These are phyloP conservation scores for Nomada flava DNA, from an alignment of 2,888 invertebrate species.

Conservation along the genomic window DNA sequence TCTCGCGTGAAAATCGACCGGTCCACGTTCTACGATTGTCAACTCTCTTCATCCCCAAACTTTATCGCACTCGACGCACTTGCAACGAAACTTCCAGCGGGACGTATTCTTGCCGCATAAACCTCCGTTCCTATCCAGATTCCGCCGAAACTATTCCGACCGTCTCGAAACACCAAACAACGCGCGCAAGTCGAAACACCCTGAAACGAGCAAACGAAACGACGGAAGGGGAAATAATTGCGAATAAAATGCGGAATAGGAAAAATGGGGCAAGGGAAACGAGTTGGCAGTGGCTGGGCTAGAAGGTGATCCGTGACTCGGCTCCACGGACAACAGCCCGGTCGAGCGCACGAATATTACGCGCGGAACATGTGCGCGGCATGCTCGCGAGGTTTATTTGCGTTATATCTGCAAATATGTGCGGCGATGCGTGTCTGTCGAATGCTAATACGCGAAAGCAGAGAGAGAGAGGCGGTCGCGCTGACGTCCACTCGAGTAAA, in stretches of 20 bases:
- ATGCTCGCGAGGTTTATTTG: slow-evolving; percentile 73
- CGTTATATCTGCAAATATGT: slow-evolving; percentile 78
- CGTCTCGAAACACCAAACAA: neutral
- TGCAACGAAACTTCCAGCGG: neutral
- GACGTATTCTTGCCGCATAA: neutral
- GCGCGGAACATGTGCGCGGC: slow-evolving; percentile 62
- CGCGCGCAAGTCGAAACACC: neutral
- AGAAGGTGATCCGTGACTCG: slow-evolving; percentile 26
- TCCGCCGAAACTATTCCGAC: neutral
- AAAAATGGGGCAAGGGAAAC: slow-evolving; percentile 23
- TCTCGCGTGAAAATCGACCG: neutral
- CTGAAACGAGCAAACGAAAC: neutral
- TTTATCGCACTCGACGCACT: neutral
- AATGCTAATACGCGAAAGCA: slow-evolving; percentile 72
- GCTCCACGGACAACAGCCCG: slow-evolving; percentile 51
- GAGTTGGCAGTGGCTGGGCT: slow-evolving; percentile 29
- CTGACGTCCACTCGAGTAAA: slow-evolving; percentile 22
- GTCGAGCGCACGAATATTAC: slow-evolving; percentile 64
- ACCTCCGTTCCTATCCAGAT: neutral
- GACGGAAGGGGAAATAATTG: slow-evolving; percentile 24
- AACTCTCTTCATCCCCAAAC: neutral
- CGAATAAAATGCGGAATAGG: slow-evolving; percentile 40
- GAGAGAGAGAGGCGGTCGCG: neutral
- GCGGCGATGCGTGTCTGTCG: slow-evolving; percentile 73
- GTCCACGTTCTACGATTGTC: neutral